Conservation (phyloP, 2,797 vertebrate species). For the Distichodus sexfasciatus region DNA sequence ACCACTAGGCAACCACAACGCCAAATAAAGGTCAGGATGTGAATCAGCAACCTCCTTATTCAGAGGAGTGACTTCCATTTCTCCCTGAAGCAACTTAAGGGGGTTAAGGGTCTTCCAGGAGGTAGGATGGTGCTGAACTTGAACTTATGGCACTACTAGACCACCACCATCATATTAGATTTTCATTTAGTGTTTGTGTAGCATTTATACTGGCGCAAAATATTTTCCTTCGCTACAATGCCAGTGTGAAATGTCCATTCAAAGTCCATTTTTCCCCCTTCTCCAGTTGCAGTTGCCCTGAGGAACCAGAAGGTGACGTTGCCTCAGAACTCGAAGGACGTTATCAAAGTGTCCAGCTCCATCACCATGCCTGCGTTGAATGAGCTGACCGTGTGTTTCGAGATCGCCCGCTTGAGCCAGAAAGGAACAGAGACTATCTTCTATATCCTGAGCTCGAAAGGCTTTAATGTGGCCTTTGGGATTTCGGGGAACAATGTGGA, state of each 20-base stretch:
- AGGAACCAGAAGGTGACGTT: conserved; percentile 90
- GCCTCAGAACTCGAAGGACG: conserved; percentile 58
- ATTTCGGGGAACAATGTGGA: conserved; percentile 60
- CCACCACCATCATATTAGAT: too few species aligned
- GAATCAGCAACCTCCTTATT: too few species aligned
- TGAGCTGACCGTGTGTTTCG: conserved; percentile 88
- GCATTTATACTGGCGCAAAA: too few species aligned
- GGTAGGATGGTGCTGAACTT: too few species aligned
- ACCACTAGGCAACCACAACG: too few species aligned
- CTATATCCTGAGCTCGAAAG: conserved; percentile 67
- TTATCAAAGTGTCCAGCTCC: conserved; percentile 64
- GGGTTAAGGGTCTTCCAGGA: too few species aligned
- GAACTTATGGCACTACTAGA: too few species aligned
- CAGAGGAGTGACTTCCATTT: too few species aligned
- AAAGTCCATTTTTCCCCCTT: not conserved
- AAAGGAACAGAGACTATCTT: conserved; percentile 77
- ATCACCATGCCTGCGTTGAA: conserved; percentile 78
- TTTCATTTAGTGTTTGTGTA: too few species aligned
- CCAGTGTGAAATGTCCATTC: too few species aligned
- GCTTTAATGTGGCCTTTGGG: conserved; percentile 70
- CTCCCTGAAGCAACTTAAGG: too few species aligned
- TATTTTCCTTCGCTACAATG: not conserved
- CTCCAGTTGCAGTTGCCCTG: conserved; percentile 82
- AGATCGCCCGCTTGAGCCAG: conserved; percentile 69
- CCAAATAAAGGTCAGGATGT: too few species aligned